Conservation (phyloP, 2,797 vertebrate species). For the Eupleurogrammus muticus region DNA sequence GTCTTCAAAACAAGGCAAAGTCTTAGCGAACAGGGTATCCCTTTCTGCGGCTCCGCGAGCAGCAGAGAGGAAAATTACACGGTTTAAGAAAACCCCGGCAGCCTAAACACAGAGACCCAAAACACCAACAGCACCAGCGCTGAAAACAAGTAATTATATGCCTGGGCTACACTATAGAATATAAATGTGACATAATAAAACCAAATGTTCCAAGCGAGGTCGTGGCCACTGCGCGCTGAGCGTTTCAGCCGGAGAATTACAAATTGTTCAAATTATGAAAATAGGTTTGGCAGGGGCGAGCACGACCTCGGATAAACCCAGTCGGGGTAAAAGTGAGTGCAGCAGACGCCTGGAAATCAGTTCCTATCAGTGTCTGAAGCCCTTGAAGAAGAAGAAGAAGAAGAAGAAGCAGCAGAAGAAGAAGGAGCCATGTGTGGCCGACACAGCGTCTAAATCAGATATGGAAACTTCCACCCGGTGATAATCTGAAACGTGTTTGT, state of each 20-base stretch:
- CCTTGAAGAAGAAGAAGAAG: background rate
- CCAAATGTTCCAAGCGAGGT: conserved; percentile 10
- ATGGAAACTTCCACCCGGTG: conserved; percentile 14
- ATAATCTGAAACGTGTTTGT: conserved; percentile 38
- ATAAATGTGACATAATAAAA: conserved; percentile 50
- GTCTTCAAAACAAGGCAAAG: conserved; percentile 67
- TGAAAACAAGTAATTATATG: conserved; percentile 62
- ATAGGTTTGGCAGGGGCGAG: conserved; percentile 8
- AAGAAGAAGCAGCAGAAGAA: too few relatives aligned
- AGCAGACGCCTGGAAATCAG: background rate
- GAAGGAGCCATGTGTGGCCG: conserved; percentile 14
- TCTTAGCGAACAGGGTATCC: conserved; percentile 58
- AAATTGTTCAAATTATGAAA: background rate
- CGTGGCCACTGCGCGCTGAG: background rate
- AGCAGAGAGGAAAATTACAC: conserved; percentile 72
- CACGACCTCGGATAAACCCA: background rate
- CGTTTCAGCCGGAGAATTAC: background rate
- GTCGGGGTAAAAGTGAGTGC: conserved; percentile 22
- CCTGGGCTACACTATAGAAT: conserved; percentile 42
- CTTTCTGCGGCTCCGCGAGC: conserved; percentile 53
- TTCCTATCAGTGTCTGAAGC: background rate
- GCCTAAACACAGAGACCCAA: conserved; percentile 71
- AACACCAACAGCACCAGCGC: conserved; percentile 52
- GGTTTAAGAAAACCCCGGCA: conserved; percentile 73
- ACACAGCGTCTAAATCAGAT: conserved; percentile 46